phyloP scores from a whole-genome alignment of 2,797 vertebrate species.

The Danio albolineatus region DNA sequence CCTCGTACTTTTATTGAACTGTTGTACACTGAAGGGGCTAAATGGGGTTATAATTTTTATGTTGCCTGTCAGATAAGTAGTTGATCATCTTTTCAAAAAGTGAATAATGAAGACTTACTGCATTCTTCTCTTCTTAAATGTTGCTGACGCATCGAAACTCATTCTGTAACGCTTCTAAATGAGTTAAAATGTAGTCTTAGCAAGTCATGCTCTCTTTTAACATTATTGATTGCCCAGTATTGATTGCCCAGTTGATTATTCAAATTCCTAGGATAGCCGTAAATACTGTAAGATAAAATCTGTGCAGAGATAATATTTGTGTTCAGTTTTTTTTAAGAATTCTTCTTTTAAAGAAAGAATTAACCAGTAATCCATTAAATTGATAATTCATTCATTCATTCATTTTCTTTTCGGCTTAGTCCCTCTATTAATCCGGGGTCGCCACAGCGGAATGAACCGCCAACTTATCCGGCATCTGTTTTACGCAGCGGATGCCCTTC shows the following conservation, averaged over 20 bases:
- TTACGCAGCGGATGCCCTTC: no score
- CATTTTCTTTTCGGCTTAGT: no score
- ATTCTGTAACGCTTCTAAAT: slow-evolving; percentile 37
- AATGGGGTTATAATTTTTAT: neutral
- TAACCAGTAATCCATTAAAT: no score
- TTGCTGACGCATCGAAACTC: slow-evolving; percentile 41
- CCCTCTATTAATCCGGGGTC: no score
- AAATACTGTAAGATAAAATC: neutral
- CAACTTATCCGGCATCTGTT: no score
- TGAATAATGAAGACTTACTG: neutral
- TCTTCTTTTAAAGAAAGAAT: no score
- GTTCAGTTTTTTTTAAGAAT: no score
- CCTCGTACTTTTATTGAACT: neutral
- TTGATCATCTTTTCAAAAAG: neutral
- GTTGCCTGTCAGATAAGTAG: neutral
- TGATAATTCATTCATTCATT: no score
- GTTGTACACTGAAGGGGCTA: neutral
- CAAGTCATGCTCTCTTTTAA: slow-evolving; percentile 48
- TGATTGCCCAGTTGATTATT: slow-evolving; percentile 24
- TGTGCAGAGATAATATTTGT: slow-evolving; percentile 1
- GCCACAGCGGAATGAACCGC: no score
- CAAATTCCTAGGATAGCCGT: neutral
- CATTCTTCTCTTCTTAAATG: slow-evolving; percentile 20
- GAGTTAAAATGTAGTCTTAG: slow-evolving; percentile 13
- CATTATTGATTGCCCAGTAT: slow-evolving; percentile 26